A percentile compares a stretch with the other conserved stretches of the same genome.
Conservation (phyloP, 1,140 invertebrate species). For the Macrocentrus cingulum region DNA sequence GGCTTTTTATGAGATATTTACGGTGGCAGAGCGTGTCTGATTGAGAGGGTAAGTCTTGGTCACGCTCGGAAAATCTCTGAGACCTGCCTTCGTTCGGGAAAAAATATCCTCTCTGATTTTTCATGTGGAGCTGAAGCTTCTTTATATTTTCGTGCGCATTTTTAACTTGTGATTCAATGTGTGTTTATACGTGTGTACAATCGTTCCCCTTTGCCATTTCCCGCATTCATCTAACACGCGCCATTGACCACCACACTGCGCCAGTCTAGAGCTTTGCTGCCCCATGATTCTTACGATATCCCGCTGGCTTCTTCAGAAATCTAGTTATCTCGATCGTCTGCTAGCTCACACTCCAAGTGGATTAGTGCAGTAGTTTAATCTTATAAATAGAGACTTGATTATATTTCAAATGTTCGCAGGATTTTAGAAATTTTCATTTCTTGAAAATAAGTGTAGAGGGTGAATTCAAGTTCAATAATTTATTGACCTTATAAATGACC, state of each 20-base stretch:
- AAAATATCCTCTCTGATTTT: constrained; percentile 11
- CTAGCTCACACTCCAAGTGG: too few relatives aligned
- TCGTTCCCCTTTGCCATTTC: constrained; percentile 31
- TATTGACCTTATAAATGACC: too few relatives aligned
- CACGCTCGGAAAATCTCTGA: constrained; percentile 45
- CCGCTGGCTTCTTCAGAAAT: constrained; percentile 46
- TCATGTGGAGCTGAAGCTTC: too few relatives aligned
- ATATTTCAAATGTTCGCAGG: too few relatives aligned
- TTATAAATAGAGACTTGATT: too few relatives aligned
- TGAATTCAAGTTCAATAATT: too few relatives aligned
- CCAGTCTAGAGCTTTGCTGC: constrained; percentile 33
- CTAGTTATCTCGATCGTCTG: constrained; percentile 49
- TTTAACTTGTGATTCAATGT: constrained; percentile 7
- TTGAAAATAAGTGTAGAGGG: too few relatives aligned
- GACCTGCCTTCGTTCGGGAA: not conserved
- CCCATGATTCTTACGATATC: constrained; percentile 2
- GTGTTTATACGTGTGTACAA: constrained; percentile 1
- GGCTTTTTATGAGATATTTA: constrained; percentile 34
- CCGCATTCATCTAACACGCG: constrained; percentile 55
- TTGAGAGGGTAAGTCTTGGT: constrained; percentile 45
- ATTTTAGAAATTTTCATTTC: too few relatives aligned
- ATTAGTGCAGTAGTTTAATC: too few relatives aligned
- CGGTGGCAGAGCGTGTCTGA: constrained; percentile 56
- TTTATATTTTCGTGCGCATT: too few relatives aligned
- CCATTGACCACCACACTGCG: constrained; percentile 55